Conservation (phyloP, 2,888 invertebrate species). For the Aspidapion aeneum region DNA sequence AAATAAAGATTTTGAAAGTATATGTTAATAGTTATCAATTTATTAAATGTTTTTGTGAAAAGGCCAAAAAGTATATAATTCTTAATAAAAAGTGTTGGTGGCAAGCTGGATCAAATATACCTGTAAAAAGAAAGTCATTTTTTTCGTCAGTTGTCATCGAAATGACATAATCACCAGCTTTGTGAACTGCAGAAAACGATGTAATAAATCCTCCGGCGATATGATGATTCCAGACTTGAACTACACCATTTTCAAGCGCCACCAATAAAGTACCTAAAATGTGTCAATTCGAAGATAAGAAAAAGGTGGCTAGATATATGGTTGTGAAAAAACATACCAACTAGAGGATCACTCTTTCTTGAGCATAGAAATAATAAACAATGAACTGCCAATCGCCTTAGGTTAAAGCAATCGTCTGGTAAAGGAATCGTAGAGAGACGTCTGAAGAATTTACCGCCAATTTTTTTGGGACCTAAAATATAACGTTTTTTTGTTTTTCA, state of each 20-base stretch:
- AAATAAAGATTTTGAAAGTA: too few relatives aligned
- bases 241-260: slow-evolving; percentile 68
- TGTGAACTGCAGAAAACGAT: slow-evolving; percentile 67
- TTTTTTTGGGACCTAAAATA: slow-evolving; percentile 15
- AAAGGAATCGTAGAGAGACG: slow-evolving; percentile 48
- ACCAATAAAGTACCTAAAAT: slow-evolving; percentile 57
- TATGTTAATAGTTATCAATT: too few relatives aligned
- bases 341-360: slow-evolving; percentile 49
- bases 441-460: slow-evolving; percentile 29
- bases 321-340: slow-evolving; percentile 48
- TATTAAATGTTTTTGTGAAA: too few relatives aligned
- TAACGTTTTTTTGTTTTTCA: neutral
- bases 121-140: slow-evolving; percentile 71
- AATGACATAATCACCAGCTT: slow-evolving; percentile 62
- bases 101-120: too few relatives aligned
- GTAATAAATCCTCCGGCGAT: slow-evolving; percentile 67
- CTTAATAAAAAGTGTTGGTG: too few relatives aligned
- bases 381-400: slow-evolving; percentile 59
- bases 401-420: slow-evolving; percentile 46
- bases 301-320: too few relatives aligned
- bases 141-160: slow-evolving; percentile 66
- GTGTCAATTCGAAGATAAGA: too few relatives aligned
- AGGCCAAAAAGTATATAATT: too few relatives aligned
- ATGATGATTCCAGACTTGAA: slow-evolving; percentile 82
- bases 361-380: slow-evolving; percentile 64